These are phyloP conservation scores for Leptoteleia sp. DNA, from an alignment of 1,140 invertebrate species.

Conservation along the genomic window DNA sequence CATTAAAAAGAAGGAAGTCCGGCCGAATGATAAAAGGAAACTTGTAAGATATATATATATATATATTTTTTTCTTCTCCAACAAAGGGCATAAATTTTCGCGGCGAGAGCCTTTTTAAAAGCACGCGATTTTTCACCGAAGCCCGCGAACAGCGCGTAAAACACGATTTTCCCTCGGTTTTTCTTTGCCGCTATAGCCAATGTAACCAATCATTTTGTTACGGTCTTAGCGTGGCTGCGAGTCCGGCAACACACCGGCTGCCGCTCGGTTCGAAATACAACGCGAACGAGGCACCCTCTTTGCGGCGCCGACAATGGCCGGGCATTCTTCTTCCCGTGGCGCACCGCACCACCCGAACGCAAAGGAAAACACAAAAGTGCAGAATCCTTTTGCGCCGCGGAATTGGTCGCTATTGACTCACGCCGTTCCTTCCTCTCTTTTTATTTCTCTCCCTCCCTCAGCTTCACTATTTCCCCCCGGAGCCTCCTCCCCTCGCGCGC, in stretches of 20 bases:
- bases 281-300: conserved; percentile 49
- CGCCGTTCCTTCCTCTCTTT: too few species aligned
- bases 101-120: conserved; percentile 57
- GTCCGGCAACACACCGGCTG: conserved; percentile 4
- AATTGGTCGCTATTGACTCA: too few species aligned
- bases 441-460: too few species aligned
- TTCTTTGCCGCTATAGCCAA: conserved; percentile 40
- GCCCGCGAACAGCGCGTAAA: conserved; percentile 55
- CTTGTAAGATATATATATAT: conserved; percentile 54
- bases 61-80: too few species aligned
- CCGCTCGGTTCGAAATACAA: conserved; percentile 48
- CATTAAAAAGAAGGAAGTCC: conserved; percentile 10
- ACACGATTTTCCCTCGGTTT: conserved; percentile 54
- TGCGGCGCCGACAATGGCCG: conserved; percentile 49
- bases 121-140: conserved; percentile 61
- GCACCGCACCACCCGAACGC: conserved; percentile 43
- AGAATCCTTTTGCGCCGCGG: too few species aligned
- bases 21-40: conserved; percentile 36
- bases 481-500: neutral
- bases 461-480: too few species aligned
- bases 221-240: conserved; percentile 42
- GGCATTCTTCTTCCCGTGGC: conserved; percentile 52
- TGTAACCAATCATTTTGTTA: conserved; percentile 64
- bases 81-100: conserved; percentile 50
- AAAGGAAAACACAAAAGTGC: too few species aligned